Percentiles rank a stretch among this genome's conserved stretches.
These are phyloP conservation scores for Bergia sp. DNA, from an alignment of 92 coral and sea anemone genomes.

Conservation along the genomic window DNA sequence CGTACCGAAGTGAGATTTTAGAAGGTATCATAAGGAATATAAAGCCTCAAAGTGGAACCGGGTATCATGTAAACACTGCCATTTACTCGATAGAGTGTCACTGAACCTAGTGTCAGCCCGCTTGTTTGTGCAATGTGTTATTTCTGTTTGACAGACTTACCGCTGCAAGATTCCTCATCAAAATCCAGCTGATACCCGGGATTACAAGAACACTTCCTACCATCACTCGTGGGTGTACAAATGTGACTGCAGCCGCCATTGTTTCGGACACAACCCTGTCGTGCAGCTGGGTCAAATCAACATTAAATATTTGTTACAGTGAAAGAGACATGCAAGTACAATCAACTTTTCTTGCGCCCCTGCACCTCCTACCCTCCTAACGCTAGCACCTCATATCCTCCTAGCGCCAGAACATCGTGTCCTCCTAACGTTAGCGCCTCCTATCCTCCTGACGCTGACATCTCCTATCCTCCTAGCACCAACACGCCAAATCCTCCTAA, in stretches of 20 bases:
- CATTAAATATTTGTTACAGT: background rate
- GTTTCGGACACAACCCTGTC: conserved; percentile 58
- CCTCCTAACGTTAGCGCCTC: no score
- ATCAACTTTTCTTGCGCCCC: no score
- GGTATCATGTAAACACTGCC: no score
- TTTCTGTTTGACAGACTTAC: conserved; percentile 28
- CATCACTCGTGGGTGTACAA: conserved; percentile 54
- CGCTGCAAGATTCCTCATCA: conserved; percentile 79
- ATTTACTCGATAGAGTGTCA: background rate
- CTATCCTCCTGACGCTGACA: no score
- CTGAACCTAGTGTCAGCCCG: background rate
- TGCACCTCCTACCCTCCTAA: no score
- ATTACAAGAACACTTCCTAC: conserved; percentile 70
- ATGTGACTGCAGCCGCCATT: conserved; percentile 84
- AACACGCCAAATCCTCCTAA: no score
- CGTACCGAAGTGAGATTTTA: no score
- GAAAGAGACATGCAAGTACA: background rate
- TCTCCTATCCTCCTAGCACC: no score
- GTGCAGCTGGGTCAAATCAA: conserved; percentile 9
- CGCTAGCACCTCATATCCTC: no score
- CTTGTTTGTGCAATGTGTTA: background rate
- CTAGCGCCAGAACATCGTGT: no score
- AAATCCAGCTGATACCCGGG: conserved; percentile 71
- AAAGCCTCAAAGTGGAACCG: background rate
- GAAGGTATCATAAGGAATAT: no score